Evolutionary conservation across 1,140 invertebrate species (phyloP).

Genomic region (Akabosia matsudoensis): DNA sequence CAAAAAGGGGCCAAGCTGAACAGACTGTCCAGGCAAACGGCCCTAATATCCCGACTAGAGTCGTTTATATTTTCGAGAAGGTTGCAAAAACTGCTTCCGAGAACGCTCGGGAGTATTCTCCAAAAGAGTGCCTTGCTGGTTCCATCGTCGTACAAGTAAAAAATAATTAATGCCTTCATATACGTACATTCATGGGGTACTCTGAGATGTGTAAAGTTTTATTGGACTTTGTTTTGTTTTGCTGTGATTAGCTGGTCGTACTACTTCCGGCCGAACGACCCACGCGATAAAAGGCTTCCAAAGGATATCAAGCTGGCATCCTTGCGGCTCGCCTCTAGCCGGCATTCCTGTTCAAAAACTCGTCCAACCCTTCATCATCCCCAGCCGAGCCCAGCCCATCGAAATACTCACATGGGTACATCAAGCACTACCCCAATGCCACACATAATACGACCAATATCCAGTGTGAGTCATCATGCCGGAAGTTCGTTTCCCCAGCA

Average conservation of each 20-base stretch:
- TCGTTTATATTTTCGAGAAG: slow-evolving; percentile 74
- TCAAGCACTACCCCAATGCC: too few relatives aligned
- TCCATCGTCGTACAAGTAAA: slow-evolving; percentile 62
- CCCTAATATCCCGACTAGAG: slow-evolving; percentile 73
- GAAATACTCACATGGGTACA: neutral
- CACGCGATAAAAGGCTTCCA: slow-evolving; percentile 69
- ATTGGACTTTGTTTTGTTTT: neutral
- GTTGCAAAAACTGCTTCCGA: slow-evolving; percentile 62
- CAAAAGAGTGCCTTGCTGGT: slow-evolving; percentile 67
- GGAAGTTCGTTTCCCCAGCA: neutral
- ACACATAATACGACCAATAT: neutral
- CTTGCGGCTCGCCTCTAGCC: slow-evolving; percentile 63
- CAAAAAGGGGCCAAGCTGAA: slow-evolving; percentile 76
- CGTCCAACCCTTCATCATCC: neutral
- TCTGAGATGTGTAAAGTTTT: neutral
- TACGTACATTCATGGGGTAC: neutral
- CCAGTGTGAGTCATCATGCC: neutral
- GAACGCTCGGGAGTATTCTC: slow-evolving; percentile 61
- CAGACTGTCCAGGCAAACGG: slow-evolving; percentile 71
- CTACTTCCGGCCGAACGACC: slow-evolving; percentile 72
- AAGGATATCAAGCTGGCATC: slow-evolving; percentile 67
- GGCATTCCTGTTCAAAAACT: slow-evolving; percentile 27
- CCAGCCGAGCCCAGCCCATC: neutral
- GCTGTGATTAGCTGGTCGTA: slow-evolving; percentile 58
- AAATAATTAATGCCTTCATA: neutral